Evolutionary conservation across 2,888 invertebrate species (phyloP).

Genomic region (Ashinkailepas kermadecensis): DNA sequence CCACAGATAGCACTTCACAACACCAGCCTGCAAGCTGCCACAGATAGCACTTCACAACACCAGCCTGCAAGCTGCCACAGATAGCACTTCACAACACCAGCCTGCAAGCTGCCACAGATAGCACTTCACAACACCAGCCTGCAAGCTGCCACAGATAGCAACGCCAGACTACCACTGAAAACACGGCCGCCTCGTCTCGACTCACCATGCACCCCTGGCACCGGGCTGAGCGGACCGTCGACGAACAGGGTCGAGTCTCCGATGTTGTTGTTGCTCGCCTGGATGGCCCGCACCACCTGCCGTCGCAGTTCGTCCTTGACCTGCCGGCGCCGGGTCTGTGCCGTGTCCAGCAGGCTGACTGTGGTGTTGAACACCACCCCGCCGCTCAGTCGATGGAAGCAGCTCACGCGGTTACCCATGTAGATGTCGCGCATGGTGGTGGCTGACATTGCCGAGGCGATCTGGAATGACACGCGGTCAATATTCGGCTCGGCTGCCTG

Average conservation of each 20-base stretch:
- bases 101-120: too few relatives aligned
- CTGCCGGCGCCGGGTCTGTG: constrained; percentile 58
- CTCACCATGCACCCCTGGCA: constrained; percentile 62
- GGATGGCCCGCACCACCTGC: constrained; percentile 75
- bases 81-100: too few relatives aligned
- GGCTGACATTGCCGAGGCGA: constrained; percentile 86
- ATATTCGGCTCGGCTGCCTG: too few relatives aligned
- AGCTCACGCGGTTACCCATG: constrained; percentile 69
- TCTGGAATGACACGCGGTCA: constrained; percentile 46
- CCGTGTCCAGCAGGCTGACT: constrained; percentile 66
- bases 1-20: too few relatives aligned
- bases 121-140: too few relatives aligned
- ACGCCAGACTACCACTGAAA: too few relatives aligned
- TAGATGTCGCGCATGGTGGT: constrained; percentile 83
- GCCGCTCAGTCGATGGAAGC: constrained; percentile 64
- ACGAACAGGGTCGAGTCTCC: constrained; percentile 80
- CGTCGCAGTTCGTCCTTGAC: constrained; percentile 70
- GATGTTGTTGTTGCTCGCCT: constrained; percentile 74
- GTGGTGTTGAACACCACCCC: constrained; percentile 77
- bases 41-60: too few relatives aligned
- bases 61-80: too few relatives aligned
- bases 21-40: too few relatives aligned
- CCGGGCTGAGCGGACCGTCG: constrained; percentile 68
- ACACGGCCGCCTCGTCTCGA: not conserved
- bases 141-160: too few relatives aligned